phyloP scores from a whole-genome alignment of 2,797 vertebrate species.

The Emys orbicularis region DNA sequence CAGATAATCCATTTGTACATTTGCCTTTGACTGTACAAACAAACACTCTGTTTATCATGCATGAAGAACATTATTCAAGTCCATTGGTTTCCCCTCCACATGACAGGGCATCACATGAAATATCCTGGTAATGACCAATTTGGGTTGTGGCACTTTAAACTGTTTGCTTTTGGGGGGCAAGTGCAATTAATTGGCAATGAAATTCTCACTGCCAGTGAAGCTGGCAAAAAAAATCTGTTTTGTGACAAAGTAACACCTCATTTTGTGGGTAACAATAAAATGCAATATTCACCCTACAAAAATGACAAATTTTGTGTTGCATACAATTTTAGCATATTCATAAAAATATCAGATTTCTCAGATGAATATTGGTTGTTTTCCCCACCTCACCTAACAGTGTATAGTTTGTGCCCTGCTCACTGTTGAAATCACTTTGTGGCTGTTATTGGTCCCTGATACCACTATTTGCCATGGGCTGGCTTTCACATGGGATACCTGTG shows the following conservation, averaged over 20 bases:
- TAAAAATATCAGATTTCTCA: not conserved
- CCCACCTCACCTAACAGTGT: not conserved
- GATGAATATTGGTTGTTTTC: conserved; percentile 21
- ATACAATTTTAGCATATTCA: not conserved
- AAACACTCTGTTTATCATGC: not conserved
- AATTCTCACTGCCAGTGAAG: conserved; percentile 42
- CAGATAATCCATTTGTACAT: not conserved
- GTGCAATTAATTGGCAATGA: conserved; percentile 33
- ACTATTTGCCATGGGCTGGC: not conserved
- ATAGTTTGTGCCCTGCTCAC: not conserved
- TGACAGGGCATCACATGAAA: conserved; percentile 38
- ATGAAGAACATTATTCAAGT: conserved; percentile 19
- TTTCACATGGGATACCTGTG: conserved; percentile 22
- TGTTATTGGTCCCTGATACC: not conserved
- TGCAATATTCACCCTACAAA: not conserved
- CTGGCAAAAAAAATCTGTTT: conserved; percentile 9
- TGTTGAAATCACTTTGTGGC: not conserved
- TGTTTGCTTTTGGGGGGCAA: conserved; percentile 21
- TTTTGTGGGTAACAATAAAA: not conserved
- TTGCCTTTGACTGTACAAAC: conserved; percentile 8
- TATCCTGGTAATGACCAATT: conserved; percentile 29
- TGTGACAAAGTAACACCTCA: not conserved
- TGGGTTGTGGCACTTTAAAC: conserved; percentile 40
- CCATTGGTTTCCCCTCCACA: conserved; percentile 12
- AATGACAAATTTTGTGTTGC: not conserved